A percentile compares a stretch with the other conserved stretches of the same genome.
Evolutionary conservation across 2,113 vertebrate species (phyloP).

Genomic region (Peromyscus californicus): DNA sequence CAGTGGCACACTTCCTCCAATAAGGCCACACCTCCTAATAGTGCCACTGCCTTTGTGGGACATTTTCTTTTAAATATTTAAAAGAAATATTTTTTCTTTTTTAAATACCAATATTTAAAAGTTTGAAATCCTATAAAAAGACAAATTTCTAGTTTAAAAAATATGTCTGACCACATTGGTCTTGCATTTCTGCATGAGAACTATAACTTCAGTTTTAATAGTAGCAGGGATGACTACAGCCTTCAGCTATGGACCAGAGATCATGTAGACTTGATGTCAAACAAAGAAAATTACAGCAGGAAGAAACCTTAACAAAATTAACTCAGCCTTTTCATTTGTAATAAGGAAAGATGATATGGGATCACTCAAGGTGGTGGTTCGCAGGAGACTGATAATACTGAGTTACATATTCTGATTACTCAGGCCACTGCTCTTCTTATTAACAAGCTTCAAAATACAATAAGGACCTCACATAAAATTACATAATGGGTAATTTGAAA

Average conservation of each 20-base stretch:
- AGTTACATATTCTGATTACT: background rate
- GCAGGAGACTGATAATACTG: background rate
- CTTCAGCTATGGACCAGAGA: background rate
- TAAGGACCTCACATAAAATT: background rate
- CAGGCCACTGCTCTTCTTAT: background rate
- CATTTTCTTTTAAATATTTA: background rate
- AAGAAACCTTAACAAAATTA: background rate
- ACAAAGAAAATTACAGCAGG: background rate
- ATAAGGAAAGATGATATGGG: background rate
- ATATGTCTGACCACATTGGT: background rate
- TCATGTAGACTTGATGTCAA: background rate
- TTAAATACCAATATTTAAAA: background rate
- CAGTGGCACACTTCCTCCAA: background rate
- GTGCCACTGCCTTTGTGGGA: background rate
- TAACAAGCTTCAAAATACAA: conserved; percentile 16
- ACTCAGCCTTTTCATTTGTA: background rate
- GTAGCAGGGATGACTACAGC: background rate
- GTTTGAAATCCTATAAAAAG: background rate
- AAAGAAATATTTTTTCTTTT: too few relatives aligned
- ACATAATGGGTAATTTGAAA: conserved; percentile 3
- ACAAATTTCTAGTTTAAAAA: conserved; percentile 20
- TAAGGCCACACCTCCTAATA: background rate
- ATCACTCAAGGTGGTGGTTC: background rate
- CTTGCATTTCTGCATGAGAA: conserved; percentile 7
- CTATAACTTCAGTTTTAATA: background rate